Evolutionary conservation across 2,797 vertebrate genomes (phyloP).

Genomic region (Onychomys torridus): DNA sequence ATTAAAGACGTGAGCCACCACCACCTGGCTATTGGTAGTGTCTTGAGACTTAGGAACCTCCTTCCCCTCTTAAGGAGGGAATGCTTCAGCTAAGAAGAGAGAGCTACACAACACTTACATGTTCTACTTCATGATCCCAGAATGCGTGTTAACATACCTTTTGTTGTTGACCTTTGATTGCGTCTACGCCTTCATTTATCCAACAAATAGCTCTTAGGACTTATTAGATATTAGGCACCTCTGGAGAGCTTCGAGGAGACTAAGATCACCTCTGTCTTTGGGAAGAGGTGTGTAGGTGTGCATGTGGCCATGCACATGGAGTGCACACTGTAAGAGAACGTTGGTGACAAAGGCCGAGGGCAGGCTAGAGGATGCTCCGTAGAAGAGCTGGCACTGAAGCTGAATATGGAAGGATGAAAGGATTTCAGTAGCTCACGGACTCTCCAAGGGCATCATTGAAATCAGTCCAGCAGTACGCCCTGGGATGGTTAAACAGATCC

Average conservation of each 20-base stretch:
- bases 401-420: neutral
- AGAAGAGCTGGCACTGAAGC: neutral
- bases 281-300: neutral
- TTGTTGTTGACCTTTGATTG: neutral
- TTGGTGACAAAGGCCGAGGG: neutral
- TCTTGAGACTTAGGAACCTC: neutral
- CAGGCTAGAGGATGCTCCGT: neutral
- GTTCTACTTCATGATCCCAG: neutral
- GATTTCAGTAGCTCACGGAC: neutral
- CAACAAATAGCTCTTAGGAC: conserved; percentile 18
- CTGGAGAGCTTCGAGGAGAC: neutral
- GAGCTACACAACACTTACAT: neutral
- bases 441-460: neutral
- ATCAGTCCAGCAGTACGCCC: neutral
- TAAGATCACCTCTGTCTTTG: neutral
- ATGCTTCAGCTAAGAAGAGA: neutral
- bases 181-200: neutral
- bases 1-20: too few relatives aligned
- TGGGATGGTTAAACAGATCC: neutral
- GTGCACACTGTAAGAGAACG: neutral
- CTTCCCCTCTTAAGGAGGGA: neutral
- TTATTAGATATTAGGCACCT: neutral
- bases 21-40: neutral
- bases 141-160: neutral
- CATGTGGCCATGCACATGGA: neutral